Conservation (phyloP, 2,113 vertebrate species). For the Crotalus tigris region DNA sequence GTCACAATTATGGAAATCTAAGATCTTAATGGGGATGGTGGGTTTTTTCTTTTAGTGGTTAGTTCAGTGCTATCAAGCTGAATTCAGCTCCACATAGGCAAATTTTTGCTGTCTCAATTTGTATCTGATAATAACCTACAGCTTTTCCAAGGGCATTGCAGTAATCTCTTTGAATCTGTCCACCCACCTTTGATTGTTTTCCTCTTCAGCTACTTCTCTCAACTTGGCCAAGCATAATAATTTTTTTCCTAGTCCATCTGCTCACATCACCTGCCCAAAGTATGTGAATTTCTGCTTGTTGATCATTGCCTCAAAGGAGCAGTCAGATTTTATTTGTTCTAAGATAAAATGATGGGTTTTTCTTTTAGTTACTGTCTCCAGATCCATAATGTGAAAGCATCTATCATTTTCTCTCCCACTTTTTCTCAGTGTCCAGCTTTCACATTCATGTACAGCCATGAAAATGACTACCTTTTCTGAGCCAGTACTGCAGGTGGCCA, state of each 20-base stretch:
- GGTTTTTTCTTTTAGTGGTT: neutral
- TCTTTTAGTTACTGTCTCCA: neutral
- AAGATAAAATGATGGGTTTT: neutral
- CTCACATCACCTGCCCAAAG: neutral
- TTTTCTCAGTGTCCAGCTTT: neutral
- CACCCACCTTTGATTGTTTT: neutral
- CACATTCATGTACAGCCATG: neutral
- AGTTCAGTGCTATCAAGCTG: neutral
- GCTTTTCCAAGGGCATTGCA: neutral
- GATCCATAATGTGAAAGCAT: neutral
- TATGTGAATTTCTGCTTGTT: neutral
- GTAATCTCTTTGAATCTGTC: neutral
- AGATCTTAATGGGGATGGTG: neutral
- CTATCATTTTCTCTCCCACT: neutral
- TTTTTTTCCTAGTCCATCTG: neutral
- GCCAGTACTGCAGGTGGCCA: neutral
- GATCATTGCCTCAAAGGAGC: neutral
- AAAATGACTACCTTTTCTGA: neutral
- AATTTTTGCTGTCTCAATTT: neutral
- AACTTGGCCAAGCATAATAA: neutral
- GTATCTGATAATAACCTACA: neutral
- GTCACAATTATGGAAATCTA: neutral
- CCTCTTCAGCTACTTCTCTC: neutral
- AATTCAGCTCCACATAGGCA: neutral
- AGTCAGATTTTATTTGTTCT: neutral